Evolutionary conservation across 1,140 invertebrate species (phyloP), one percentile per base, ranked within the genome.

Genomic region (Heliconius himera): DNA sequence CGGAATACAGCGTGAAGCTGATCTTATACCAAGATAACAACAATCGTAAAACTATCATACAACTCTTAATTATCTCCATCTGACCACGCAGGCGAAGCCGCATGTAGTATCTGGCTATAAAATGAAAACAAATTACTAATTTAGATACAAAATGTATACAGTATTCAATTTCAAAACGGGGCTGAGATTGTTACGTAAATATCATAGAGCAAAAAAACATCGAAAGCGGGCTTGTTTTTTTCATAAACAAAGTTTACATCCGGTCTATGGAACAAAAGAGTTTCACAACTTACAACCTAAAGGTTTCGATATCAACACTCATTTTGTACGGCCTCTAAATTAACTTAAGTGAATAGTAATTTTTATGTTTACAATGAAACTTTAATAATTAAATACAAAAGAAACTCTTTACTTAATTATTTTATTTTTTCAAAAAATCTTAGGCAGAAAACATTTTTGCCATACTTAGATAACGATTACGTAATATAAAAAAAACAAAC

Each of bases 131-230:
- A 29, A 66, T 5, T 2, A 66, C 26, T 66, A 29, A n/a, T 38
- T 13, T 5, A 13, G 26, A 66, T 66, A 29, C 26, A 66, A 66
- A 26, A 29, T 66, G 26, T 66, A 66, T 66, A 26, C 60, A 66
- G 26, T 29, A 29, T 29, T 66, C 60, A 29, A 29, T 66, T 16
- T 26, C 26, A 16, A 66, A 29, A 66, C 9, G 26, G 60, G 60
- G 60, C 60, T 66, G 60, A 26, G 60, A 66, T 66, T 29, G 60
- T 66, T 66, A 66, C 60, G n/a, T 66, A 66, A 66, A 66, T 66
- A 29, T 66, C 60, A 66, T 66, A 66, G 60, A 66, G 60, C n/a
- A 66, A 66, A 66, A 51, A 66, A 29, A 66, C 60, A 66, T 29
- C 60, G 60, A 66, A 66, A 66, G 60, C 60, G 60, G 60, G 26